Evolutionary conservation across 2,888 invertebrate genomes (phyloP).

Genomic region (Papilio elwesi): DNA sequence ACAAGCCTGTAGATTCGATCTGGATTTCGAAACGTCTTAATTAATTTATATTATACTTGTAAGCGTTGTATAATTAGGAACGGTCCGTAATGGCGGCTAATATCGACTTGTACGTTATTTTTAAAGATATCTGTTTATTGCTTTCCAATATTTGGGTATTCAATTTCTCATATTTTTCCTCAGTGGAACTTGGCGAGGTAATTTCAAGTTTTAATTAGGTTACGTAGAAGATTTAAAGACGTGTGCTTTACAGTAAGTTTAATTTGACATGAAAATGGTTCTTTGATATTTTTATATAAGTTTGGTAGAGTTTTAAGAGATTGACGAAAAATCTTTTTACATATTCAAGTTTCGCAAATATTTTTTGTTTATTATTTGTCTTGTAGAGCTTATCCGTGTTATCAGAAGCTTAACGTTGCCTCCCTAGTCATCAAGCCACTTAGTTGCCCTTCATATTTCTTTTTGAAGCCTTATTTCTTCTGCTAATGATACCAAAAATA

Average conservation of each 20-base stretch:
- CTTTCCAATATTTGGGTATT: not conserved
- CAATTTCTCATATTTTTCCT: not conserved
- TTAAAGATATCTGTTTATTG: not conserved
- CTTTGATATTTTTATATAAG: too few species aligned
- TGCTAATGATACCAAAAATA: too few species aligned
- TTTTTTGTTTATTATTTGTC: too few species aligned
- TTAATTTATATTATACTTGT: constrained; percentile 65
- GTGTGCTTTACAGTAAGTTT: not conserved
- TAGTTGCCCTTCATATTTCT: too few species aligned
- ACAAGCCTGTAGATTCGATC: constrained; percentile 55
- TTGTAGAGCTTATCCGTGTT: too few species aligned
- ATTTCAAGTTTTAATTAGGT: not conserved
- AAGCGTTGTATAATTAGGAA: constrained; percentile 38
- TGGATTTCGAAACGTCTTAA: constrained; percentile 56
- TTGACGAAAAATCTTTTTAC: too few species aligned
- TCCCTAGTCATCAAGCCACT: too few species aligned
- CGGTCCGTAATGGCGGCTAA: constrained; percentile 30
- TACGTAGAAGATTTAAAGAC: not conserved
- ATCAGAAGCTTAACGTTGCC: too few species aligned
- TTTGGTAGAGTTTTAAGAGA: too few species aligned
- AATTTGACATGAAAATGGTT: too few species aligned
- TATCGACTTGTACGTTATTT: not conserved
- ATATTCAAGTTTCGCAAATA: too few species aligned
- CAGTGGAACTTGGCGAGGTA: not conserved
- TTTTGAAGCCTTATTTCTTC: too few species aligned